Evolutionary conservation across 2,797 vertebrate genomes (phyloP), one percentile per base, ranked within the genome.

Genomic region (Sebastes goodei): DNA sequence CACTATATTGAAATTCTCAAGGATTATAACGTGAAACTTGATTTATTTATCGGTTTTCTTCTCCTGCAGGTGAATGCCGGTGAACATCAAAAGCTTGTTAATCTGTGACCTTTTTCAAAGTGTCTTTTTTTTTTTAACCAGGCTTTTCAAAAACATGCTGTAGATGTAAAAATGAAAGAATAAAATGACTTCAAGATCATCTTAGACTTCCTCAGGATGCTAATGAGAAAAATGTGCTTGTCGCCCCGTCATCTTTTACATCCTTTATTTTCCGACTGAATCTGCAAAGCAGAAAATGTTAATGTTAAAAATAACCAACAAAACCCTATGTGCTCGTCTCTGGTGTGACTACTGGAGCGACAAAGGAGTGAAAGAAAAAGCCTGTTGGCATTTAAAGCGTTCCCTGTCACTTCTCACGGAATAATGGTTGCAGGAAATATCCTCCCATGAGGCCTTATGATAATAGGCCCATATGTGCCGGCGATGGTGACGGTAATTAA

Each of bases 401-500:
- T 88, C 76, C 83, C 76, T 81, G 84, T 87, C 83, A 81, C 84
- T 88, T 86, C 78, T 55, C 67, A 6, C 75, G 20, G 72, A 90
- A 86, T 88, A 86, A 86, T 68, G 79, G 80, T 12, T 57, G 82
- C 76, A 77, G 84, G 78, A 90, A 80, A 80, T 46, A 25, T 86
- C 80, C 71, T 92, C 92, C 86, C 89, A 65, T 60, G 90, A 85
- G 90, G 78, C 79, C 70, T 70, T 83, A 77, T 87, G 87, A 90
- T 91, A 90, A 92, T 84, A 30, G 78, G 79, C 62, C 85, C 88
- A 81, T 86, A 91, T 88, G 88, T 46, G 81, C 76, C 42, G 8
- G 83, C 76, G 65, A 32, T 32, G 2, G 42, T 85, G 80, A 85
- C 20, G 66, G 61, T 92, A 93, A 93, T 93, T 92, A 91, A 92